Conservation (phyloP, 2,797 vertebrate genomes). For the Rhinatrema bivittatum region DNA sequence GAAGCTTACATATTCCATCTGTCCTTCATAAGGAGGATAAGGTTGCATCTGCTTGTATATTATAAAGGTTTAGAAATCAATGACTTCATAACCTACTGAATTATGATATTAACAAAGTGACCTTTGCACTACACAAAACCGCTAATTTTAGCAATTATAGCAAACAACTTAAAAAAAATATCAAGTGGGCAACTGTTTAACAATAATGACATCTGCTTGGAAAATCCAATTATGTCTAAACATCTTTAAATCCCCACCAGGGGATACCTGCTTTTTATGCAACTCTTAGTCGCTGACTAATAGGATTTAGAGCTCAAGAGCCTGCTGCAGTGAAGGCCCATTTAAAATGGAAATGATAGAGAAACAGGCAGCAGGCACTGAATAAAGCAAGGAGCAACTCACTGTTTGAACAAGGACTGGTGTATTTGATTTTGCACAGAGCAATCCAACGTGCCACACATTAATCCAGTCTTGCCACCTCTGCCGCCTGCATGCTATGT, state of each 20-base stretch:
- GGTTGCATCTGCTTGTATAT: too few species aligned
- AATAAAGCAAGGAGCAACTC: too few species aligned
- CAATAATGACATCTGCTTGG: constrained; percentile 79
- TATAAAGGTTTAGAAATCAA: too few species aligned
- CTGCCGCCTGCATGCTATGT: too few species aligned
- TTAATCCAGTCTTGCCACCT: too few species aligned
- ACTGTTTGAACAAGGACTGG: too few species aligned
- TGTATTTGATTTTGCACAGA: too few species aligned
- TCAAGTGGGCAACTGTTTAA: constrained; percentile 74
- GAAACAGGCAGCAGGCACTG: too few species aligned
- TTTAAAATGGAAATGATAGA: too few species aligned
- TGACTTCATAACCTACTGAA: constrained; percentile 59
- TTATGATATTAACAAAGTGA: constrained; percentile 56
- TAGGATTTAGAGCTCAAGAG: constrained; percentile 54
- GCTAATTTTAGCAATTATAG: constrained; percentile 81
- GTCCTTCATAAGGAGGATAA: neutral
- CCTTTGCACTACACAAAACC: constrained; percentile 73
- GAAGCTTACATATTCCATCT: too few species aligned
- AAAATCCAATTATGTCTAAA: constrained; percentile 74
- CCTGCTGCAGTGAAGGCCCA: constrained; percentile 25
- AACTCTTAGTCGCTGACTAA: constrained; percentile 48
- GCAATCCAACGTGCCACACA: too few species aligned
- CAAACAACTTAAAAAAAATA: constrained; percentile 75
- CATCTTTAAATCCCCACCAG: constrained; percentile 58
- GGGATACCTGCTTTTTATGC: constrained; percentile 55